These are phyloP conservation scores for Sinelater perroti DNA, from an alignment of 2,888 invertebrate species.

Conservation along the genomic window DNA sequence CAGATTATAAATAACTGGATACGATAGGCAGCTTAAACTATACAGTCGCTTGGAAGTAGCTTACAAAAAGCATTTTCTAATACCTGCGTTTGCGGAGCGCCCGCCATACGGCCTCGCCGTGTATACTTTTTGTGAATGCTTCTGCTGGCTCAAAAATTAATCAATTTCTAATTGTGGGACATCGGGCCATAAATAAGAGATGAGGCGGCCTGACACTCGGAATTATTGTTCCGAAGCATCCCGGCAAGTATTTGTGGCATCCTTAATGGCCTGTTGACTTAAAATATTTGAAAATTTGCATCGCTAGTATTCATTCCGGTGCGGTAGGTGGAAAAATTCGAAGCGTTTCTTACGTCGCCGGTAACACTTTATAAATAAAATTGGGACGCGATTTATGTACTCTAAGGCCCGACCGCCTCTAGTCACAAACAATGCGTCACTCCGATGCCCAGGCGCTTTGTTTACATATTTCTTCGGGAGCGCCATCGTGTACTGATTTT, in stretches of 20 bases:
- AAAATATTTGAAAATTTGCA: slow-evolving; percentile 54
- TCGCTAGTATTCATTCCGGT: slow-evolving; percentile 49
- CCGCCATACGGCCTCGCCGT: slow-evolving; percentile 45
- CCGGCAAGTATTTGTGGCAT: slow-evolving; percentile 55
- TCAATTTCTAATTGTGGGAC: slow-evolving; percentile 61
- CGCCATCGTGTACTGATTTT: too few relatives aligned
- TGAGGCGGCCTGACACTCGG: slow-evolving; percentile 46
- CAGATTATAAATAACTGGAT: slow-evolving; percentile 63
- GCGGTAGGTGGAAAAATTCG: slow-evolving; percentile 16
- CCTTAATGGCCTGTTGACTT: slow-evolving; percentile 53
- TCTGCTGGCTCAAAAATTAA: slow-evolving; percentile 59
- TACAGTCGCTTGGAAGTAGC: slow-evolving; percentile 46
- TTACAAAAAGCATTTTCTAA: slow-evolving; percentile 61
- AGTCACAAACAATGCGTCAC: not conserved
- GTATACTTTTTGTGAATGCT: slow-evolving; percentile 47
- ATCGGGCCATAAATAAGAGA: slow-evolving; percentile 55
- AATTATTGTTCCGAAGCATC: slow-evolving; percentile 55
- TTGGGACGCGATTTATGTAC: not conserved
- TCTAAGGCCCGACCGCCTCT: not conserved
- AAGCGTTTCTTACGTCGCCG: not conserved
- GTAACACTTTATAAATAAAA: slow-evolving; percentile 14
- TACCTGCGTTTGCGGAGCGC: slow-evolving; percentile 54
- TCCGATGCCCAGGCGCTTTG: too few relatives aligned
- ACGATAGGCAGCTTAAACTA: slow-evolving; percentile 55
- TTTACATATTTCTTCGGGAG: too few relatives aligned